Evolutionary conservation across 1,140 invertebrate species (phyloP), one percentile per base, ranked within the genome.

Genomic region (Brachionus paranguensis): DNA sequence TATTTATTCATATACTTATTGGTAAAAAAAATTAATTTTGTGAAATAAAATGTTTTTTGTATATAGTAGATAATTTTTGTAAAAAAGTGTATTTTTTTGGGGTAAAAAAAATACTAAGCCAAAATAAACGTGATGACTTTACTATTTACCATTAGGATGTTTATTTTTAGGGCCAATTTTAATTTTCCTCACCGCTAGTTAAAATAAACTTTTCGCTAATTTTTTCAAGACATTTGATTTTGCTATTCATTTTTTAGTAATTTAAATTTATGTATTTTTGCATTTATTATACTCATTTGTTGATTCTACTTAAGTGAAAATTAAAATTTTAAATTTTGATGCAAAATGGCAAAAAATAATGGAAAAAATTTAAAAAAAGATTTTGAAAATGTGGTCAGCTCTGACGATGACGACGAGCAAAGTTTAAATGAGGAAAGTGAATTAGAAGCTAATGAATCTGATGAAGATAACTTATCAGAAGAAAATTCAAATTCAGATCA

Each of bases 401-500:
- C 84, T 87, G 10, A 43, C 85, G 50, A 87, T 85, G 76, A 78
- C 84, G 70, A 43, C 86, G 55, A 86, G 85, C 47, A 87, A 87
- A 78, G 84, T 85, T 53, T 87, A 86, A 70, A 43, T n/a, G 37
- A 43, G 1, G 41, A 72, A 72, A 43, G 41, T 41, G 37, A 72
- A 33, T n/a, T 33, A 12, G 65, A 70, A 41, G 10, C n/a, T 20
- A 14, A 11, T 50, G 83, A 84, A 76, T 43, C 20, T 20, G 20
- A 45, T 24, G 12, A 47, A 53, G 12, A 76, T 33, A 27, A 47
- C n/a, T 17, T 37, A 29, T 33, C 24, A 0, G 43, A 84, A 43
- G 14, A 84, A 74, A 68, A 27, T 24, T 68, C 55, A 76, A 68
- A 74, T 68, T 53, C 41, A 6, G 65, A 68, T 55, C 65, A 84